phyloP scores from a whole-genome alignment of 2,888 invertebrate genomes.

The Cantharis rufa region DNA sequence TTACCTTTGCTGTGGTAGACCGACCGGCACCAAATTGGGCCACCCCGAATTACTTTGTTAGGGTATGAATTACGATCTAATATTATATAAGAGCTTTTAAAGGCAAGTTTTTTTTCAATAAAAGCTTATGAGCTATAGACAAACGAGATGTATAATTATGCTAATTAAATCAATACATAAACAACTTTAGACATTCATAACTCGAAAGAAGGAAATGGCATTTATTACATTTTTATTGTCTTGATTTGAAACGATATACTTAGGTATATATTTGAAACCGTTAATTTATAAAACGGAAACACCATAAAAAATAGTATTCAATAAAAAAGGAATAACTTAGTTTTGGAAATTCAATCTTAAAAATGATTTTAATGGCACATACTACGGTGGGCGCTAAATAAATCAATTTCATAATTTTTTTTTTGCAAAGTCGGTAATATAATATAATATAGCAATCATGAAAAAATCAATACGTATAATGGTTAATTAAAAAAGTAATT shows the following conservation, averaged over 20 bases:
- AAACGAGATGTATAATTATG: not conserved
- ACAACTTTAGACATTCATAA: not conserved
- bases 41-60: conserved; percentile 22
- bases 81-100: not conserved
- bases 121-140: not conserved
- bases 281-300: not conserved
- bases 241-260: not conserved
- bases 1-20: conserved; percentile 23
- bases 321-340: not conserved
- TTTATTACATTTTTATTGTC: not conserved
- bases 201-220: not conserved
- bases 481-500: not conserved
- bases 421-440: not conserved
- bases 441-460: not conserved
- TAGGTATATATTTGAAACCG: not conserved
- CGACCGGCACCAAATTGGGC: conserved; percentile 30
- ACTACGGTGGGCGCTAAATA: not conserved
- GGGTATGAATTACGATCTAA: not conserved
- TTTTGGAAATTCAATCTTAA: not conserved
- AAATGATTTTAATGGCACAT: not conserved
- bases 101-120: not conserved
- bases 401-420: not conserved
- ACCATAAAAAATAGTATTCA: not conserved
- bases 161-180: not conserved
- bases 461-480: not conserved